These are phyloP conservation scores for Staurois parvus DNA, from an alignment of 2,797 vertebrate genomes.

Conservation along the genomic window DNA sequence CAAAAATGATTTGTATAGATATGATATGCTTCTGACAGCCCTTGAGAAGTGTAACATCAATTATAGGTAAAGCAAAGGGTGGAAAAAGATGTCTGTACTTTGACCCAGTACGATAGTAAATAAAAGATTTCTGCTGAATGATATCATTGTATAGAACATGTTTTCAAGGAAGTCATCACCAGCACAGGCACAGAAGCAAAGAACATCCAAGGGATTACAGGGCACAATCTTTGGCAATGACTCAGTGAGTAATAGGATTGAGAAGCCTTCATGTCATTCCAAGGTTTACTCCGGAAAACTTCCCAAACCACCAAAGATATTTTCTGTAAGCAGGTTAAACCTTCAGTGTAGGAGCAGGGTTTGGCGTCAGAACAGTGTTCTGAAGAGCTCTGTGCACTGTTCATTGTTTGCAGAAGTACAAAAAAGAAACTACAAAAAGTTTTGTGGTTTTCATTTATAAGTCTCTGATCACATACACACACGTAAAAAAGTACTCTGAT, in stretches of 20 bases:
- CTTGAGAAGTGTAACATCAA: not conserved
- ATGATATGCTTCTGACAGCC: not conserved
- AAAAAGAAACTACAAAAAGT: slow-evolving; percentile 53
- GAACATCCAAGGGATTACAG: slow-evolving; percentile 61
- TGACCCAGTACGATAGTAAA: slow-evolving; percentile 54
- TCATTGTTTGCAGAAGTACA: slow-evolving; percentile 54
- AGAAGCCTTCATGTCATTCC: slow-evolving; percentile 61
- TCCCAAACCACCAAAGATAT: slow-evolving; percentile 59
- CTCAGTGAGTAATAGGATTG: slow-evolving; percentile 61
- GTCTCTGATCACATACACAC: not conserved
- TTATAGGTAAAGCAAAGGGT: not conserved
- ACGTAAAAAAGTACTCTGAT: too few relatives aligned
- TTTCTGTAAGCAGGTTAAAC: slow-evolving; percentile 60
- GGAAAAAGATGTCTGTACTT: slow-evolving; percentile 9
- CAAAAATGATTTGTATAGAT: not conserved
- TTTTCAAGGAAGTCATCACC: slow-evolving; percentile 57
- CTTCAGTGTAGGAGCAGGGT: slow-evolving; percentile 50
- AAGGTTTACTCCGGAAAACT: slow-evolving; percentile 61
- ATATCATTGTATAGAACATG: slow-evolving; percentile 58
- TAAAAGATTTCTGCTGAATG: slow-evolving; percentile 49
- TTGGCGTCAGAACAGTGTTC: slow-evolving; percentile 52
- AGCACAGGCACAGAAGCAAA: slow-evolving; percentile 53
- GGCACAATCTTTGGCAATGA: slow-evolving; percentile 57
- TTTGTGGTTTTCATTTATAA: slow-evolving; percentile 55
- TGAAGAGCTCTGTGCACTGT: slow-evolving; percentile 45